Percentiles rank a stretch among this genome's conserved stretches.
Conservation (phyloP, 2,113 vertebrate genomes). For the Ovis canadensis region DNA sequence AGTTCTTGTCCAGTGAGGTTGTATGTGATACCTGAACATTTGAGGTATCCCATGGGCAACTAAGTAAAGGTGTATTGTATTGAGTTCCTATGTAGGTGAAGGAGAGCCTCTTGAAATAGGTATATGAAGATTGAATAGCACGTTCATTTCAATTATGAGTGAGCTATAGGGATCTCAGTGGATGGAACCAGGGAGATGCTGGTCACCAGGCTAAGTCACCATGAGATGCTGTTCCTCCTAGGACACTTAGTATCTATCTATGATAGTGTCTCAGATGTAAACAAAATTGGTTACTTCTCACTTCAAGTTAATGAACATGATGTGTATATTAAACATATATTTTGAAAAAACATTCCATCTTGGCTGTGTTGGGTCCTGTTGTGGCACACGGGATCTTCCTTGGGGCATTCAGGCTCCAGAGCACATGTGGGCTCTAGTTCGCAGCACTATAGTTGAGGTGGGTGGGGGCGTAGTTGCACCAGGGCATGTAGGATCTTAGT, state of each 20-base stretch:
- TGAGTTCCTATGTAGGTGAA: neutral
- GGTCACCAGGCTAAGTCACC: neutral
- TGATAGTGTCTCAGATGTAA: neutral
- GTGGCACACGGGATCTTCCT: neutral
- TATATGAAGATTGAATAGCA: neutral
- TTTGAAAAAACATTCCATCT: neutral
- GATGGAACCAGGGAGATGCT: neutral
- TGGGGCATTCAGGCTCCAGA: neutral
- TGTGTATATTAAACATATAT: neutral
- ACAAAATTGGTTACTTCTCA: neutral
- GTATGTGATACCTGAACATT: neutral
- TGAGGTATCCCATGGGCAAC: neutral
- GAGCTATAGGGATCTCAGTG: neutral
- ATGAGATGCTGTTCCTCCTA: neutral
- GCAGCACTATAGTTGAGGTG: neutral
- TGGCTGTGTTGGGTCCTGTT: neutral
- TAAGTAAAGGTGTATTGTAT: neutral
- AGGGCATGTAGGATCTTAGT: neutral
- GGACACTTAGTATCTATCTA: neutral
- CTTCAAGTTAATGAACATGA: neutral
- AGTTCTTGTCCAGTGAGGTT: neutral
- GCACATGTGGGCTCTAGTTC: neutral
- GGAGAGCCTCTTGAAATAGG: neutral
- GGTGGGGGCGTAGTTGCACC: rapidly evolving
- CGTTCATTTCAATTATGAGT: neutral